A percentile compares a stretch with the other conserved stretches of the same genome.
phyloP scores from a whole-genome alignment of 2,797 vertebrate genomes.

The Linurgus olivaceus region DNA sequence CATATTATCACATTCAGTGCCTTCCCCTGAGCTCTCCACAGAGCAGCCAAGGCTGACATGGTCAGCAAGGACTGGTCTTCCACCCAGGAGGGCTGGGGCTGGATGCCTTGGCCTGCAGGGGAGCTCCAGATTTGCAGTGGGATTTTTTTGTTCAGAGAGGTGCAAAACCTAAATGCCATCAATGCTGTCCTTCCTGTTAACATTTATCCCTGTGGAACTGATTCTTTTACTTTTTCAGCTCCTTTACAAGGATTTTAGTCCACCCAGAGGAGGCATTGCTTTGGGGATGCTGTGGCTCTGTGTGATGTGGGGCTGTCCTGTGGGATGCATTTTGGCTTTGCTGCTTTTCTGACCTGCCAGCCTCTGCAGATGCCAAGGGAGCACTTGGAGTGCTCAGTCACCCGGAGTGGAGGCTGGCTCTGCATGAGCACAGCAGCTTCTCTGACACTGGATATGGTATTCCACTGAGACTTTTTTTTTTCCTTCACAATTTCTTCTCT shows the following conservation, averaged over 20 bases:
- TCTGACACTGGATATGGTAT: not conserved
- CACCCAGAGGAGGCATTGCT: not conserved
- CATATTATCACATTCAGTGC: too few species aligned
- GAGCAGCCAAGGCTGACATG: not conserved
- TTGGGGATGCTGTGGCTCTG: not conserved
- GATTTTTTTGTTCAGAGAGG: not conserved
- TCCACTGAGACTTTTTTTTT: not conserved
- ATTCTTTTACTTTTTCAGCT: not conserved
- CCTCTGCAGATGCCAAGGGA: not conserved
- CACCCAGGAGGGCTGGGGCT: not conserved
- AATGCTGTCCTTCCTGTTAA: not conserved
- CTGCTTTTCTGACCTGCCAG: not conserved
- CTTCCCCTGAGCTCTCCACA: not conserved
- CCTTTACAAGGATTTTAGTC: not conserved
- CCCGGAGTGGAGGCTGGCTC: not conserved
- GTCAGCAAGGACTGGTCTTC: not conserved
- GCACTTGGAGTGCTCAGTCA: not conserved
- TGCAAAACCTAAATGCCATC: not conserved
- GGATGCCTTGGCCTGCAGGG: not conserved
- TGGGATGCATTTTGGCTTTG: not conserved
- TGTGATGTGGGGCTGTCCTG: not conserved
- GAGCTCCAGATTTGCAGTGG: not conserved
- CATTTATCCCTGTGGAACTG: not conserved
- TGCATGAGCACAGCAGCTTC: not conserved
- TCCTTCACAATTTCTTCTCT: not conserved